Conservation (phyloP, 1,140 invertebrate genomes). For the Hylaeus anthracinus region DNA sequence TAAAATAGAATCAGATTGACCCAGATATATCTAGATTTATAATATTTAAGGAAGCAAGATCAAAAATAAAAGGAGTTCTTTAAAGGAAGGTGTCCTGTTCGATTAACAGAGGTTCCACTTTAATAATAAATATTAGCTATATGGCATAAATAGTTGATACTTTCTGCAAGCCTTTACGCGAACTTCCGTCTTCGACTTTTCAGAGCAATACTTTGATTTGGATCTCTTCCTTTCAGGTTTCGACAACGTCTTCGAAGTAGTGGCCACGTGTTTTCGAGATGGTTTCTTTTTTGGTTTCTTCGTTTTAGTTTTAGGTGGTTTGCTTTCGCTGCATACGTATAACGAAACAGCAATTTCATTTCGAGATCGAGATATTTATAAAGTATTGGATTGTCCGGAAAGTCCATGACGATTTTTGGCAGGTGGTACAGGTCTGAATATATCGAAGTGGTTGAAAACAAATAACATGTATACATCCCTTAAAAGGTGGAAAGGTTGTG, state of each 20-base stretch:
- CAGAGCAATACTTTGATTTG: not conserved
- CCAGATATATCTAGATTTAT: no score
- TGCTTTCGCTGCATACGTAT: not conserved
- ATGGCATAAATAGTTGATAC: not conserved
- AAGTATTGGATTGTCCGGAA: not conserved
- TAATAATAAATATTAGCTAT: no score
- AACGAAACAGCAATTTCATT: not conserved
- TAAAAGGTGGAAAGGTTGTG: no score
- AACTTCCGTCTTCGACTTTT: not conserved
- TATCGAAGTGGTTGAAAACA: no score
- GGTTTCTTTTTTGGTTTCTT: not conserved
- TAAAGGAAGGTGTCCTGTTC: no score
- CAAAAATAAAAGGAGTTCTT: no score
- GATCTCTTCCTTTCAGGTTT: not conserved
- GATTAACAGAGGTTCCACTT: no score
- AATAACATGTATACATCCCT: no score
- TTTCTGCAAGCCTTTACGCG: slow-evolving; percentile 2
- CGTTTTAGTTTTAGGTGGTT: not conserved
- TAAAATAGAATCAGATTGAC: no score
- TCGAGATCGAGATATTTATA: not conserved
- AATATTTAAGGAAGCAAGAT: no score
- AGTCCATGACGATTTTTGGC: no score
- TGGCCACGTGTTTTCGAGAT: not conserved
- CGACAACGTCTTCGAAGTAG: not conserved
- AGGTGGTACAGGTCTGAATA: no score